phyloP scores from a whole-genome alignment of 2,797 vertebrate species.

The Glyptemys insculpta region DNA sequence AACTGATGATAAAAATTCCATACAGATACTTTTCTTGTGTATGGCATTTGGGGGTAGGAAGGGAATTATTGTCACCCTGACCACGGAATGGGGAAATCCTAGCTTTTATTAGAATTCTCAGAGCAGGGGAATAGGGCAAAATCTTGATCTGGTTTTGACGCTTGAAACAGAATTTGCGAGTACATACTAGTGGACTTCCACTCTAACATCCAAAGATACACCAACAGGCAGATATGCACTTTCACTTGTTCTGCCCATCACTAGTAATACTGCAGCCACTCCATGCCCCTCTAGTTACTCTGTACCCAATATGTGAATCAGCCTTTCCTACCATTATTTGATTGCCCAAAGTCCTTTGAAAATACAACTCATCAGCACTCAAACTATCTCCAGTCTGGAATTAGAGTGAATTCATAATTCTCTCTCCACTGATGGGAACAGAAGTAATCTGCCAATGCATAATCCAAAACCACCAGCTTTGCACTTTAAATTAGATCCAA shows the following conservation, averaged over 20 bases:
- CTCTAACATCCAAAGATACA: background rate
- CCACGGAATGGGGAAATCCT: no score
- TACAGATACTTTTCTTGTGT: background rate
- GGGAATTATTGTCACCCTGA: background rate
- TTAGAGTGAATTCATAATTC: background rate
- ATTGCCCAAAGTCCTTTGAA: background rate
- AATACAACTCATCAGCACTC: background rate
- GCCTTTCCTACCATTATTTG: background rate
- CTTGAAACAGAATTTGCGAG: background rate
- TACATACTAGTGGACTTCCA: background rate
- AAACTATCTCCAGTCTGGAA: background rate
- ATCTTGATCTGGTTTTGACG: background rate
- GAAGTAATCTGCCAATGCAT: background rate
- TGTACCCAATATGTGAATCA: background rate
- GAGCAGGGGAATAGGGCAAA: background rate
- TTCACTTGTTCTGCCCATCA: background rate
- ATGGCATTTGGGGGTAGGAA: background rate
- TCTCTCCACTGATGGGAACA: background rate
- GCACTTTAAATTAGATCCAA: background rate
- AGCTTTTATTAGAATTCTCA: background rate
- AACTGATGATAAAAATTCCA: background rate
- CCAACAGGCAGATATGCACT: background rate
- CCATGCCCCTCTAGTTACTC: background rate
- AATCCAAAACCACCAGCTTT: background rate
- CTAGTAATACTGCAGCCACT: background rate